Percentiles rank a stretch among this genome's conserved stretches.
These are phyloP conservation scores for Rhizoglyphus robini DNA, from an alignment of 1,140 invertebrate genomes.

Conservation along the genomic window DNA sequence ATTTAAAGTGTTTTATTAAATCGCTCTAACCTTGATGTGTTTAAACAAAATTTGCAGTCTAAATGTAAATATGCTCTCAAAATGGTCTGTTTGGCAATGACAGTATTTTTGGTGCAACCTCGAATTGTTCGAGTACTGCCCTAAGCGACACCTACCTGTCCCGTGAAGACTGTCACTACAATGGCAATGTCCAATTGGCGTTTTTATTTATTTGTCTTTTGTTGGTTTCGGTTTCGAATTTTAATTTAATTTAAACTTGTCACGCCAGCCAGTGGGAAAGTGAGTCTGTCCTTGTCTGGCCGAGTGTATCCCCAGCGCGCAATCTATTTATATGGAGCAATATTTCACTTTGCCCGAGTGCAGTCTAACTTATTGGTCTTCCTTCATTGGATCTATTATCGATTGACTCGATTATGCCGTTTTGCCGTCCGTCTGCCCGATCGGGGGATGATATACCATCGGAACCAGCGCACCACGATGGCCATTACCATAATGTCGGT, in stretches of 20 bases:
- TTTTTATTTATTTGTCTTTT: background rate
- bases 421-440: background rate
- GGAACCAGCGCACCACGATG: background rate
- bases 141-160: too few species aligned
- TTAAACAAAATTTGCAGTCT: too few species aligned
- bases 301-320: background rate
- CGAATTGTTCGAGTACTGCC: too few species aligned
- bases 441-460: background rate
- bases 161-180: too few species aligned
- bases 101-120: too few species aligned
- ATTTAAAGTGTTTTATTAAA: too few species aligned
- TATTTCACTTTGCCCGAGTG: background rate
- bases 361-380: too few species aligned
- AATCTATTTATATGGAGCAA: background rate
- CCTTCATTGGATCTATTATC: background rate
- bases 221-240: background rate
- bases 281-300: background rate
- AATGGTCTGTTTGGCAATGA: too few species aligned
- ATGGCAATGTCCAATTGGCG: too few species aligned
- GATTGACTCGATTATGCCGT: background rate
- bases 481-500: background rate
- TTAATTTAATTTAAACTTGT: conserved; percentile 5
- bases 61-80: too few species aligned
- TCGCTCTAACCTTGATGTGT: too few species aligned
- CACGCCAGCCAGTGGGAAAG: background rate